phyloP scores from a whole-genome alignment of 92 coral and sea anemone genomes.

The Isaurus tuberculatus region DNA sequence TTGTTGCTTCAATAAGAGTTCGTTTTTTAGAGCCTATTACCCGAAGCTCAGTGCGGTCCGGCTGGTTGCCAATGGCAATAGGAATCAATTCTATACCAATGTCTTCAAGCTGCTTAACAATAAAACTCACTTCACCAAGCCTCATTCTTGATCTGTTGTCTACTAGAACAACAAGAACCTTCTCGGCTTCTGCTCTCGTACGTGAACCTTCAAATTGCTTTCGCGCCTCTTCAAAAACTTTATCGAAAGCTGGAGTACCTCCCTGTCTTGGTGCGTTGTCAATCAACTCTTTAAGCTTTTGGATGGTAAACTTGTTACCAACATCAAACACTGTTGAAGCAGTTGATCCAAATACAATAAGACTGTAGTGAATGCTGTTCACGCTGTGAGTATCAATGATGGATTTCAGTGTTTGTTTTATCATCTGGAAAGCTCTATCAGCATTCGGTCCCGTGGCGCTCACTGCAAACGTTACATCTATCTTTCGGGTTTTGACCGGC shows the following conservation, averaged over 20 bases:
- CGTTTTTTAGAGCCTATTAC: constrained; percentile 60
- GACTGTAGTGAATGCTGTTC: constrained; percentile 74
- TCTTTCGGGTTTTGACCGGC: constrained; percentile 59
- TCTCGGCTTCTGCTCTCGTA: constrained; percentile 73
- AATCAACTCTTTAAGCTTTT: constrained; percentile 67
- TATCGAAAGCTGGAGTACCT: constrained; percentile 69
- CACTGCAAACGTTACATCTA: constrained; percentile 82
- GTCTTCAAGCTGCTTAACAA: constrained; percentile 74
- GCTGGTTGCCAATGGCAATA: constrained; percentile 79
- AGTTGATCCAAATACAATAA: constrained; percentile 79
- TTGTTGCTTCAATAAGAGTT: constrained; percentile 54
- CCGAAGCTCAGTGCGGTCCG: constrained; percentile 69
- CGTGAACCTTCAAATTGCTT: constrained; percentile 61
- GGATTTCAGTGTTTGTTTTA: constrained; percentile 77
- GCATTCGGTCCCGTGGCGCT: constrained; percentile 77
- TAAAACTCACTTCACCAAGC: constrained; percentile 62
- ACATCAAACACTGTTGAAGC: constrained; percentile 69
- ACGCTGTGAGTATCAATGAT: constrained; percentile 78
- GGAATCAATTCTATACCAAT: constrained; percentile 72
- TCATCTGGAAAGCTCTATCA: constrained; percentile 58
- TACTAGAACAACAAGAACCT: constrained; percentile 81
- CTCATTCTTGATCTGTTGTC: constrained; percentile 79
- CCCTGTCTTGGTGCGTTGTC: constrained; percentile 47
- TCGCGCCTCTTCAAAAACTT: constrained; percentile 75
- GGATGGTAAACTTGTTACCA: constrained; percentile 47